Base-by-base conservation (phyloP, 2,113 vertebrate species). In the Clarias magur region DNA sequence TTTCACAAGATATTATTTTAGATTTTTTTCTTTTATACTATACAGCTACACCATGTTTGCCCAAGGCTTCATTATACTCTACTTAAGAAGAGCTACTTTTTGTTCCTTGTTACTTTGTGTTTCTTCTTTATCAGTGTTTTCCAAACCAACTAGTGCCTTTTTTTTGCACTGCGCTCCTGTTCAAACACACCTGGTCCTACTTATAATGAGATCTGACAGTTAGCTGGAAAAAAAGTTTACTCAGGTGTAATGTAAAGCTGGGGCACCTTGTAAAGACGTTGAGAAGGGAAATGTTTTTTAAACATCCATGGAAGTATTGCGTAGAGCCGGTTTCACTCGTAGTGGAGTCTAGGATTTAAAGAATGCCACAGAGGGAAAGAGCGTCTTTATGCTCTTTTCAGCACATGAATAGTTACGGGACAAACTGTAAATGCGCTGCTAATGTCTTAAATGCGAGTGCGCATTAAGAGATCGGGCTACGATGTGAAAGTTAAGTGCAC, bases 401-500 rank as follows among this genome's bases (percentile, higher is more conserved):
- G 53, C 7, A 30, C 72, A 48, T 67, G 38, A 53, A 13, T 30
- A 56, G 72, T 82, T 76, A 82, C 16, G 23, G 17, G 15, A 67
- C 48, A 38, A 34, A 34, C 34, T 34, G 34, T 73, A n/a, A 87
- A 85, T 86, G 48, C 38, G 27, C 68, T 83, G 34, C 67, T 80
- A 85, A 88, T 87, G 76, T 88, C 27, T 57, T 59, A 63, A 85
- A 86, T 82, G n/a, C n/a, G n/a, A n/a, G n/a, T n/a, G n/a, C n/a
- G n/a, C n/a, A 17, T 53, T 76, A 34, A 81, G 83, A 80, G 57
- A 48, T 7, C 16, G 30, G 34, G 88, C 88, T 79, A 87, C 86
- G 67, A 79, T 57, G 89, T 88, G 87, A 87, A 87, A 78, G 80
- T 88, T 93, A 93, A 89, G 91, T 86, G 82, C 88, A 86, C 87